Evolutionary conservation across 2,797 vertebrate genomes (phyloP).

Genomic region (Alauda arvensis): DNA sequence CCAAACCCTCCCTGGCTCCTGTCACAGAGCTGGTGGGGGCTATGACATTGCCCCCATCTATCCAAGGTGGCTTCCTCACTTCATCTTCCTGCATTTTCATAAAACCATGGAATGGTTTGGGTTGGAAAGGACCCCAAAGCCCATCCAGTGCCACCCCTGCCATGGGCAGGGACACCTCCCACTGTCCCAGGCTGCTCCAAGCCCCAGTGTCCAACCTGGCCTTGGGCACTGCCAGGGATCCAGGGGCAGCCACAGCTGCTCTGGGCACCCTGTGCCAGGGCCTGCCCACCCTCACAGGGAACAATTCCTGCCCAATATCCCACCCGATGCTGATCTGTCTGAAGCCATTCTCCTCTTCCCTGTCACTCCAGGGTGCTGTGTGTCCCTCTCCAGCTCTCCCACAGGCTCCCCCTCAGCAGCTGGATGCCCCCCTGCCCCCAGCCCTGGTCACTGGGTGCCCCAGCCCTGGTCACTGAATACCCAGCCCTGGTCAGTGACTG

Average conservation of each 20-base stretch:
- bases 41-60: rapidly evolving
- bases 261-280: neutral
- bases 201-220: neutral
- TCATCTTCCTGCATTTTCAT: neutral
- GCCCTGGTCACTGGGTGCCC: neutral
- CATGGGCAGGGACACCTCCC: neutral
- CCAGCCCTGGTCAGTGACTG: neutral
- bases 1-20: neutral
- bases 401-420: neutral
- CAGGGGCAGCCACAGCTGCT: neutral
- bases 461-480: neutral
- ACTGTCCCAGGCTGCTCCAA: neutral
- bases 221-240: neutral
- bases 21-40: neutral
- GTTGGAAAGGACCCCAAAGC: rapidly evolving
- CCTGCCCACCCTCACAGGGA: neutral
- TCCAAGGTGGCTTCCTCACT: neutral
- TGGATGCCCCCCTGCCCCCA: neutral
- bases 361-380: neutral
- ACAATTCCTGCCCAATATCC: neutral
- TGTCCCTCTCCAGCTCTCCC: neutral
- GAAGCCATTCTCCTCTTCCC: neutral
- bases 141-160: no score
- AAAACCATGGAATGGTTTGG: neutral
- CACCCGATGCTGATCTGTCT: rapidly evolving